phyloP scores from a whole-genome alignment of 1,140 invertebrate genomes.

The Papilio glaucus region DNA sequence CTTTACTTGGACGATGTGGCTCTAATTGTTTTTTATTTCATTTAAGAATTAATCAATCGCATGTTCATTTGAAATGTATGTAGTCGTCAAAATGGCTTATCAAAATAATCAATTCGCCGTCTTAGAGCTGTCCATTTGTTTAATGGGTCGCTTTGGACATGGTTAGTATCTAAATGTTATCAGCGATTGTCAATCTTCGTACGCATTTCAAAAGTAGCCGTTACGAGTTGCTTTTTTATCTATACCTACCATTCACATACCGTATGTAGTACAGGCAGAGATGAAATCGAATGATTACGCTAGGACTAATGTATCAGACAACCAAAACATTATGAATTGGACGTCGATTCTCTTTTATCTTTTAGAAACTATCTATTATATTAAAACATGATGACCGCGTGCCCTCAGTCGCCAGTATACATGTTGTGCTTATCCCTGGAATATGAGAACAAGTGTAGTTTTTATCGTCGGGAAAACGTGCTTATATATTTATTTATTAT shows the following conservation, averaged over 20 bases:
- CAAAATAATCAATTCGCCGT: constrained; percentile 70
- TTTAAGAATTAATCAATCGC: constrained; percentile 41
- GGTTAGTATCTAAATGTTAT: constrained; percentile 70
- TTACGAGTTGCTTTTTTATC: constrained; percentile 25
- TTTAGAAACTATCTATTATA: constrained; percentile 17
- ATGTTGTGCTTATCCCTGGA: not conserved
- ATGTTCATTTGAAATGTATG: constrained; percentile 47
- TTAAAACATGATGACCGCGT: constrained; percentile 4
- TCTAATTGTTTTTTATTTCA: not conserved
- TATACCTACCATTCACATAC: not conserved
- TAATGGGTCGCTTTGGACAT: constrained; percentile 67
- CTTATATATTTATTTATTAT: too few relatives aligned
- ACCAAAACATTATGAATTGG: constrained; percentile 29
- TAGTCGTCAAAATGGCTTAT: constrained; percentile 62
- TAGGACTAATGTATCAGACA: constrained; percentile 25
- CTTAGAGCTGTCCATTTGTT: constrained; percentile 69
- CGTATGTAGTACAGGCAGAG: constrained; percentile 5
- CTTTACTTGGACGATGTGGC: too few relatives aligned
- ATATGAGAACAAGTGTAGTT: not conserved
- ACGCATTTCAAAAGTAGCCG: constrained; percentile 59
- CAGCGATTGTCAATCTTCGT: constrained; percentile 67
- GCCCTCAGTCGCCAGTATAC: not conserved
- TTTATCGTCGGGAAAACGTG: not conserved
- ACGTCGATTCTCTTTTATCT: constrained; percentile 4
- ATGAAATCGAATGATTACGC: constrained; percentile 14